Conservation (phyloP, 2,797 vertebrate genomes). For the Balearica regulorum region DNA sequence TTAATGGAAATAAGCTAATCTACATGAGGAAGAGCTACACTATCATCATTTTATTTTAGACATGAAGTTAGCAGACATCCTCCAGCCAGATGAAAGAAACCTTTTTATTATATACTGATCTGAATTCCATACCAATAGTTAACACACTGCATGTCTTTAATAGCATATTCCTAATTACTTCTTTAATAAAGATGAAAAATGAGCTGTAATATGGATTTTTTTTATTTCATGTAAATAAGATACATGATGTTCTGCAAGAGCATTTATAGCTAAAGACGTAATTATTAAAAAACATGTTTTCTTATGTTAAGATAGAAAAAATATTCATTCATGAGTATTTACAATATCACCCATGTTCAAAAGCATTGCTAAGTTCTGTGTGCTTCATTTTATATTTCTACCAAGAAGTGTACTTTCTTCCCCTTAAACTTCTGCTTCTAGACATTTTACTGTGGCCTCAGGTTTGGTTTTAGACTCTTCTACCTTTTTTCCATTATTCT, state of each 20-base stretch:
- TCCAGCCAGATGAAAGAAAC: background rate
- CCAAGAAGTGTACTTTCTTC: background rate
- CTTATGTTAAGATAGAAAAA: background rate
- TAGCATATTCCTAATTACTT: background rate
- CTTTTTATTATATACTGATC: background rate
- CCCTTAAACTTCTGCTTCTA: constrained; percentile 79
- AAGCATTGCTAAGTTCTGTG: background rate
- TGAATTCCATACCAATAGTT: background rate
- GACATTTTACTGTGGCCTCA: constrained; percentile 67
- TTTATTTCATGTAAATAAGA: constrained; percentile 14
- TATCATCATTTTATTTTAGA: background rate
- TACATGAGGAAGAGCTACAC: background rate
- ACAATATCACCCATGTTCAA: constrained; percentile 26
- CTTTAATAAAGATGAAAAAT: background rate
- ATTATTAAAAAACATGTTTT: background rate
- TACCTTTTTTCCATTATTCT: constrained; percentile 60
- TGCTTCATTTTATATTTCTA: background rate
- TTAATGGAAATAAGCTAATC: background rate
- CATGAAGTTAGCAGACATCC: background rate
- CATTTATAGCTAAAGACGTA: background rate
- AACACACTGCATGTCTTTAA: background rate
- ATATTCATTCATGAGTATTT: background rate
- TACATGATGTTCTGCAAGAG: background rate
- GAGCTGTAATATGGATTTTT: background rate
- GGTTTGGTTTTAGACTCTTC: constrained; percentile 62